Conservation (phyloP, 2,113 vertebrate species). For the Cyanoramphus novaezelandiae region DNA sequence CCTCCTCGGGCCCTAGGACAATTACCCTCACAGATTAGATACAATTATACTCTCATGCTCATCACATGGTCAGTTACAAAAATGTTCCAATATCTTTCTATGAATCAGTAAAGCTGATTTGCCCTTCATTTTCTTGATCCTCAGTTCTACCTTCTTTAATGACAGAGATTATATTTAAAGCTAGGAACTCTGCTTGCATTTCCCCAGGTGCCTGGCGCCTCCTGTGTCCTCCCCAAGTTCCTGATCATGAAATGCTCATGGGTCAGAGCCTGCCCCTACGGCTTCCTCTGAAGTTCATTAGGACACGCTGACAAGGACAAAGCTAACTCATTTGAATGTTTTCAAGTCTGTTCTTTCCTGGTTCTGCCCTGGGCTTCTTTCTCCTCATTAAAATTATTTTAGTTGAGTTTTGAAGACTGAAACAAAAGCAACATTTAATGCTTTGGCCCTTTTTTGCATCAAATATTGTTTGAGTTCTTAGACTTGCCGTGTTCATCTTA, state of each 20-base stretch:
- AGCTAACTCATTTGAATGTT: conserved; percentile 1
- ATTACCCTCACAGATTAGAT: not conserved
- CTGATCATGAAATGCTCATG: not conserved
- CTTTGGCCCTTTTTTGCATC: not conserved
- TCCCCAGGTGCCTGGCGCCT: not conserved
- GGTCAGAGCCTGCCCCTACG: not conserved
- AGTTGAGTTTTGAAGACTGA: conserved; percentile 24
- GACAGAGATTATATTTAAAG: not conserved
- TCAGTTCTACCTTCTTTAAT: not conserved
- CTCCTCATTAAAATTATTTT: conserved; percentile 57
- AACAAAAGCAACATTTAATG: conserved; percentile 37
- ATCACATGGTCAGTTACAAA: not conserved
- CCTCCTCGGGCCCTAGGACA: not conserved
- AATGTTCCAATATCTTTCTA: not conserved
- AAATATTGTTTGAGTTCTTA: not conserved
- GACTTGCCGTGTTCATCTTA: not conserved
- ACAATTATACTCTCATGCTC: not conserved
- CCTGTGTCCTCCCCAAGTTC: not conserved
- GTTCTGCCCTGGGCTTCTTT: conserved; percentile 32
- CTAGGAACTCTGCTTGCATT: not conserved
- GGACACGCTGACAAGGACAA: conserved; percentile 24
- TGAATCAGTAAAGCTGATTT: conserved; percentile 6
- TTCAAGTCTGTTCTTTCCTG: conserved; percentile 8
- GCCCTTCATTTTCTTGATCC: not conserved
- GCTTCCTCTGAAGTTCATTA: conserved; percentile 53